These are phyloP conservation scores for Idaea biselata DNA, from an alignment of 2,888 invertebrate genomes.

Conservation along the genomic window DNA sequence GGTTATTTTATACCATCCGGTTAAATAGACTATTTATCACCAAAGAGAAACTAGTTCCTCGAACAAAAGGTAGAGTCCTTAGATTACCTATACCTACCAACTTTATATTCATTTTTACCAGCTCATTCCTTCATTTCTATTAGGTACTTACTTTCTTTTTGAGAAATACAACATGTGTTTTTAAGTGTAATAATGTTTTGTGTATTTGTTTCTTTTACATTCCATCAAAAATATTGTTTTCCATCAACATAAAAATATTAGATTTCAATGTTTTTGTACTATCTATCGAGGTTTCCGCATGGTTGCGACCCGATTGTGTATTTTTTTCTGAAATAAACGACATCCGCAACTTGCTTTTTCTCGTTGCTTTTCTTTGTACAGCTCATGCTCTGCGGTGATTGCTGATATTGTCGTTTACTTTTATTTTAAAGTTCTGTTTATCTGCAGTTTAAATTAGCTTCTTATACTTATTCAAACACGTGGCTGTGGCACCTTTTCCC, in stretches of 20 bases:
- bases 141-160: no score
- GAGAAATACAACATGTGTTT: no score
- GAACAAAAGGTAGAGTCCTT: not conserved
- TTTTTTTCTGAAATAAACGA: conserved; percentile 45
- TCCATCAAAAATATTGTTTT: conserved; percentile 21
- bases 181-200: not conserved
- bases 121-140: no score
- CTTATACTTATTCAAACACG: conserved; percentile 14
- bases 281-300: conserved; percentile 38
- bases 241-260: conserved; percentile 29
- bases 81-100: no score
- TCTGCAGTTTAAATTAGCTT: conserved; percentile 24
- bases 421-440: conserved; percentile 31
- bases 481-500: conserved; percentile 18
- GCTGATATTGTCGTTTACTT: conserved; percentile 38
- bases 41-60: not conserved
- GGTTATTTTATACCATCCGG: not conserved
- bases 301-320: conserved; percentile 39
- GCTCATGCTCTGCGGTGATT: conserved; percentile 43
- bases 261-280: conserved; percentile 46
- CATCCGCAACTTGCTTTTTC: conserved; percentile 45
- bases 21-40: not conserved
- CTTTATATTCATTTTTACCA: no score
- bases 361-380: conserved; percentile 44
- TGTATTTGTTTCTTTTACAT: conserved; percentile 13